Evolutionary conservation across 2,113 vertebrate species (phyloP).

Genomic region (Prochilodus magdalenae): DNA sequence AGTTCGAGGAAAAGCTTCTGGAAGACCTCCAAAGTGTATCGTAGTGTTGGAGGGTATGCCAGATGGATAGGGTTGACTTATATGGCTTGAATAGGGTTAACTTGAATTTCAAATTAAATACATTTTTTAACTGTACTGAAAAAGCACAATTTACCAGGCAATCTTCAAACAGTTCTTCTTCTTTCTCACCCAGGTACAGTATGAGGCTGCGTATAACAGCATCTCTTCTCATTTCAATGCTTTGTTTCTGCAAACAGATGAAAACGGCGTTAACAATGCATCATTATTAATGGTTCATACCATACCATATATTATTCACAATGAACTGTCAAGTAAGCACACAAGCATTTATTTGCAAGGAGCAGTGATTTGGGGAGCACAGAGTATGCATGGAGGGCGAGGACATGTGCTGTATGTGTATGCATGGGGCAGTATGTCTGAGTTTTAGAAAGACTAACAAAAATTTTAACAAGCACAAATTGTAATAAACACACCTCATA

Average conservation of each 20-base stretch:
- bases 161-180: conserved; percentile 45
- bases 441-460: conserved; percentile 8
- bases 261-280: background rate
- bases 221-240: conserved; percentile 2
- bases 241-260: background rate
- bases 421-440: no score
- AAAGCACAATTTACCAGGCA: conserved; percentile 14
- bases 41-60: conserved; percentile 41
- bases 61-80: conserved; percentile 19
- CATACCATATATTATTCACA: no score
- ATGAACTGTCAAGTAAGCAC: no score
- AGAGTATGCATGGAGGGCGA: no score
- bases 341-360: no score
- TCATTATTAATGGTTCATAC: background rate
- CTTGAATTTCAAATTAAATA: background rate
- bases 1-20: conserved; percentile 30
- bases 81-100: no score
- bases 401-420: no score
- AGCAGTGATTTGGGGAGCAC: no score
- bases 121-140: background rate
- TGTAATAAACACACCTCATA: conserved; percentile 22
- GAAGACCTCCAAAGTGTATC: conserved; percentile 43
- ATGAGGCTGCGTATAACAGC: conserved; percentile 4
- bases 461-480: conserved; percentile 38
- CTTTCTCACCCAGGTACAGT: conserved; percentile 41